A percentile compares a stretch with the other conserved stretches of the same genome.
These are phyloP conservation scores for Candidula unifasciata DNA, from an alignment of 2,888 invertebrate species.

Conservation along the genomic window DNA sequence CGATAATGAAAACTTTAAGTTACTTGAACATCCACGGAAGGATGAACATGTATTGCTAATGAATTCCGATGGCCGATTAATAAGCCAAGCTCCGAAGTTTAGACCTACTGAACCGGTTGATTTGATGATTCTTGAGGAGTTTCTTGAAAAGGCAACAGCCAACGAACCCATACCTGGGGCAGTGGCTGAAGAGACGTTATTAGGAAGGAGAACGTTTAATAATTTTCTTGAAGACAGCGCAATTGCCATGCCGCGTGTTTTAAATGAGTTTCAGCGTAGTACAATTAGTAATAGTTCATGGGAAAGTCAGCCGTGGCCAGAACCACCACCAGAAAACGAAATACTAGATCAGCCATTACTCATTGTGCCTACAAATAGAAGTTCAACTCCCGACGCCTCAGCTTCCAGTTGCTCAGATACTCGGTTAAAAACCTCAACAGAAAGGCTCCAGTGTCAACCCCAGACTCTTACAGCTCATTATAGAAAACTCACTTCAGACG, in stretches of 20 bases:
- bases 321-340: constrained; percentile 44
- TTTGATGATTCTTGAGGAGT: constrained; percentile 34
- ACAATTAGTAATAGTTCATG: constrained; percentile 26
- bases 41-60: neutral
- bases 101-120: constrained; percentile 21
- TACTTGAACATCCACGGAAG: constrained; percentile 27
- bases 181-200: neutral
- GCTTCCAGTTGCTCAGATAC: neutral
- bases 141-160: neutral
- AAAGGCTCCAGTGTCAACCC: constrained; percentile 43
- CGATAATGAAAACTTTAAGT: constrained; percentile 1
- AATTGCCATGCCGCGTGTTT: neutral
- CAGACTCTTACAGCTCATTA: constrained; percentile 1
- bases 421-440: constrained; percentile 22
- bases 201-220: constrained; percentile 15
- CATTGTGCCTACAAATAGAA: neutral
- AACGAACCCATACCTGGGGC: neutral
- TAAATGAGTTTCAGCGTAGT: constrained; percentile 21
- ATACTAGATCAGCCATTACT: constrained; percentile 11
- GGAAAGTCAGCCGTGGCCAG: constrained; percentile 50
- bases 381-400: neutral
- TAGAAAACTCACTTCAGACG: neutral
- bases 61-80: neutral
- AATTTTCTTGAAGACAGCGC: constrained; percentile 34
- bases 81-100: neutral